Base-by-base conservation (phyloP, 2,113 vertebrate genomes). In the Felis chaus region DNA sequence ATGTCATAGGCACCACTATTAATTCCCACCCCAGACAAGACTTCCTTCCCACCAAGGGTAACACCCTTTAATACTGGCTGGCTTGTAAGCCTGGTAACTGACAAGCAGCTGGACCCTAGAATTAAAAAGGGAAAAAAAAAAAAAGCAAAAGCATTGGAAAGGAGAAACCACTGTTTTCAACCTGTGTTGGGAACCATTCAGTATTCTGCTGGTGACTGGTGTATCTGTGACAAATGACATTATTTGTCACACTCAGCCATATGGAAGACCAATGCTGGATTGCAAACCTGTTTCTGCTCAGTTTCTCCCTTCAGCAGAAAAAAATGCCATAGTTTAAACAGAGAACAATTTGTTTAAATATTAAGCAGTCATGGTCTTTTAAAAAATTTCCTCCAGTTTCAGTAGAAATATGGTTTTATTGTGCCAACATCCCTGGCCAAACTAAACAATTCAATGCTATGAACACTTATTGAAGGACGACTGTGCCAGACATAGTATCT, bases 191-290 rank as follows among this genome's bases (percentile, higher is more conserved):
- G 76, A 95, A 86, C 53, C 79, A 85, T 66, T 97, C 79, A 73
- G 82, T 87, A 88, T 96, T 96, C 66, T 95, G 74, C 86, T 94
- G 79, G 83, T 55, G 88, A 91, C 94, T 80, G 92, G 63, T 78
- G 69, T 85, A 79, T 98, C 93, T 96, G 83, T 96, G 94, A 97
- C 93, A 95, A 95, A 88, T 96, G 96, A 97, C 48, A 93, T 97
- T 86, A 97, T 95, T 94, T 97, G 95, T 97, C 97, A 94, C 94
- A 95, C 89, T 80, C 69, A 93, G 91, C 97, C 97, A 97, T 81
- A 93, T 95, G 97, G 94, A 94, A 98, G 92, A 80, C 87, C 92
- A 96, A 13, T 39, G 83, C 63, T 96, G n/a, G 89, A 93, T 39
- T 84, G 71, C 83, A 98, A 98, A 89, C 83, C 53, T 74, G 55